Conservation (phyloP, 2,888 invertebrate species). For the Scelioninae gen. 2 region DNA sequence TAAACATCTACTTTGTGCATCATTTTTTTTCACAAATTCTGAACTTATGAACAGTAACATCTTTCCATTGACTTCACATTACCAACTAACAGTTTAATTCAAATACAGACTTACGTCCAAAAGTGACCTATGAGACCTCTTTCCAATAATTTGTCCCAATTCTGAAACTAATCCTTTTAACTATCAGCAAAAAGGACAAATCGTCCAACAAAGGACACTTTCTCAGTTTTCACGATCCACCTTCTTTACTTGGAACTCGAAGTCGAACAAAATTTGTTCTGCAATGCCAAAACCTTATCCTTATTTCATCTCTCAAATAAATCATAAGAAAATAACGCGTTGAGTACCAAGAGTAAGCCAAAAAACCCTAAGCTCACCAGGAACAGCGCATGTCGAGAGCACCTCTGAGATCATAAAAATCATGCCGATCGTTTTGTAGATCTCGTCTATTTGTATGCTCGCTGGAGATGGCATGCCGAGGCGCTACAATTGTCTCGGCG, state of each 20-base stretch:
- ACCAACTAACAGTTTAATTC: no score
- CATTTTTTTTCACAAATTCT: no score
- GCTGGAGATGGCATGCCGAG: constrained; percentile 15
- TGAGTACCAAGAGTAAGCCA: not conserved
- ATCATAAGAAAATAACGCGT: constrained; percentile 7
- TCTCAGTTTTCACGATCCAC: no score
- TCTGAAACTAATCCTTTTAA: no score
- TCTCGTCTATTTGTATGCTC: constrained; percentile 1
- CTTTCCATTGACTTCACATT: no score
- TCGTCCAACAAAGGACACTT: no score
- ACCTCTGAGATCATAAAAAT: constrained; percentile 22
- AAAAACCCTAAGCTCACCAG: not conserved
- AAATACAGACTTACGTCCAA: no score
- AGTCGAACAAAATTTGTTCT: not conserved
- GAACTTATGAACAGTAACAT: no score
- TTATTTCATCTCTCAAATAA: constrained; percentile 4
- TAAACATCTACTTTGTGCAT: no score
- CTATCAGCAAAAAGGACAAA: no score
- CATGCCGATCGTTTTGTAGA: constrained; percentile 32
- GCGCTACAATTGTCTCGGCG: constrained; percentile 49
- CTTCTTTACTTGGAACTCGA: not conserved
- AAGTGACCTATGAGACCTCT: no score
- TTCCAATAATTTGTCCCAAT: no score
- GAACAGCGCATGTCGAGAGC: not conserved
- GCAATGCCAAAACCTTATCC: not conserved